These are phyloP conservation scores for Cossypha polioptera DNA, from an alignment of 2,797 vertebrate genomes.

Conservation along the genomic window DNA sequence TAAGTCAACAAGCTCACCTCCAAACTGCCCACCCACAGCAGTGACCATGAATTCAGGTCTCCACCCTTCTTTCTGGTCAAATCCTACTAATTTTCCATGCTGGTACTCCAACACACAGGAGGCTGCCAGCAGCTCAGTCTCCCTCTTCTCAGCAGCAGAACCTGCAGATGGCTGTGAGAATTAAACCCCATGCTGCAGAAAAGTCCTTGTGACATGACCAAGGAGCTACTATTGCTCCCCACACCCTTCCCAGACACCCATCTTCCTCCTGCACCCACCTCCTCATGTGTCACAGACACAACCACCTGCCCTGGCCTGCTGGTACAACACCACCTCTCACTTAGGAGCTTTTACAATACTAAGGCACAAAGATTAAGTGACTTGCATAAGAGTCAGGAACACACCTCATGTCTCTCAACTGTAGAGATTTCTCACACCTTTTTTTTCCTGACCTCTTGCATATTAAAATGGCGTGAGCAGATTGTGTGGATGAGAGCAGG, in stretches of 20 bases:
- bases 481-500: not conserved
- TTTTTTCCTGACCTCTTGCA: constrained; percentile 18
- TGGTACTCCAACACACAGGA: not conserved
- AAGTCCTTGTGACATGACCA: not conserved
- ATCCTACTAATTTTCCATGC: not conserved
- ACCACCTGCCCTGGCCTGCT: not conserved
- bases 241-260: not conserved
- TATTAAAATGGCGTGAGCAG: not conserved
- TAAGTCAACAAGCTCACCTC: not conserved
- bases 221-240: not conserved
- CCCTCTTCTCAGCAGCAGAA: not conserved
- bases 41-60: not conserved
- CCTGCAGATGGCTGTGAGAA: not conserved
- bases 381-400: constrained; percentile 25
- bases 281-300: not conserved
- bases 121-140: not conserved
- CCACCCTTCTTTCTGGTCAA: not conserved
- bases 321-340: not conserved
- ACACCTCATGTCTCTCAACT: not conserved
- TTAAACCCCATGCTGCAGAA: not conserved
- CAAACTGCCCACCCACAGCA: not conserved
- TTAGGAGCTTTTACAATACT: constrained; percentile 2
- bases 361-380: constrained; percentile 57
- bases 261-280: not conserved
- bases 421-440: not conserved